A percentile compares a stretch with the other conserved stretches of the same genome.
phyloP scores from a whole-genome alignment of 1,140 invertebrate genomes.

The Penaeus japonicus region DNA sequence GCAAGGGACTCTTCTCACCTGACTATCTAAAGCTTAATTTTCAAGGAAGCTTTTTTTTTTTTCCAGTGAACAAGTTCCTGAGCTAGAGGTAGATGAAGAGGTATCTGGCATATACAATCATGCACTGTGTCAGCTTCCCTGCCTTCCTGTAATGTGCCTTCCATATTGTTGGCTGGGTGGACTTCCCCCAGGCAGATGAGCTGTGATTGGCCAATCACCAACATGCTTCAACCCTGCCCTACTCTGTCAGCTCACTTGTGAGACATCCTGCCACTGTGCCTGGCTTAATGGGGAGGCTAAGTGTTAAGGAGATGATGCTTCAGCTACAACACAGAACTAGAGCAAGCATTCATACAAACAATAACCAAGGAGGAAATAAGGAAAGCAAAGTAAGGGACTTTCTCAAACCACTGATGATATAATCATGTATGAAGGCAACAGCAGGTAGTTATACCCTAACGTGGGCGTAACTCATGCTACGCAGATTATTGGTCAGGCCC shows the following conservation, averaged over 20 bases:
- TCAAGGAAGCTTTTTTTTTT: background rate
- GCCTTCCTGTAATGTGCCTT: slow-evolving; percentile 19
- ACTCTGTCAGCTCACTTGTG: slow-evolving; percentile 19
- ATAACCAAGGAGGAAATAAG: background rate
- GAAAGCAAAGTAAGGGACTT: slow-evolving; percentile 37
- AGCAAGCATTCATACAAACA: slow-evolving; percentile 53
- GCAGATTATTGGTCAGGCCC: slow-evolving; percentile 52
- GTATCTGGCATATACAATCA: slow-evolving; percentile 37
- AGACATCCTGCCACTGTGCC: slow-evolving; percentile 28
- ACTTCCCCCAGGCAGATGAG: background rate
- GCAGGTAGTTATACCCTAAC: slow-evolving; percentile 55
- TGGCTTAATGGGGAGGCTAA: slow-evolving; percentile 19
- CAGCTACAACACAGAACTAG: slow-evolving; percentile 54
- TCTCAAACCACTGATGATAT: slow-evolving; percentile 38
- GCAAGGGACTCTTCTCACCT: slow-evolving; percentile 16
- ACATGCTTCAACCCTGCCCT: slow-evolving; percentile 30
- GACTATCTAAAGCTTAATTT: background rate
- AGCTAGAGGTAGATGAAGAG: background rate
- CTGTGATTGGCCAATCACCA: slow-evolving; percentile 30
- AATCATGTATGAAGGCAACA: slow-evolving; percentile 54
- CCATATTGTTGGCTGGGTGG: slow-evolving; percentile 22
- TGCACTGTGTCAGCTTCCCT: slow-evolving; percentile 40
- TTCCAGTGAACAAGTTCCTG: slow-evolving; percentile 13
- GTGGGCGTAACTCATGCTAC: slow-evolving; percentile 56
- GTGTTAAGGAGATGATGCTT: slow-evolving; percentile 40